Evolutionary conservation across 92 coral and sea anemone species (phyloP), one percentile per base, ranked within the genome.

Genomic region (Parazoanthus swiftii): DNA sequence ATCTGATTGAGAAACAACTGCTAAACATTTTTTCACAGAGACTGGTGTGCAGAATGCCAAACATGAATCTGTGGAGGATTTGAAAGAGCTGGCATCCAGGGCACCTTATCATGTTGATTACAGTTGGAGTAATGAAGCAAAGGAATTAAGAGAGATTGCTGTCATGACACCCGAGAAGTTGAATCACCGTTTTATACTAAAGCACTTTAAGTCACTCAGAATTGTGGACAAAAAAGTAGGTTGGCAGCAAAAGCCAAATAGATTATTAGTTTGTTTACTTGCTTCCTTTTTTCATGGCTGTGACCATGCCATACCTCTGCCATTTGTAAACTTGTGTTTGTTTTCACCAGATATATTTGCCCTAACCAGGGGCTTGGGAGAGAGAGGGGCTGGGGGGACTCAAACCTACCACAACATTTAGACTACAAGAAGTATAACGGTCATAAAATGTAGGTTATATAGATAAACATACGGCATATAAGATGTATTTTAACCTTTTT

Each of bases 221-320:
- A 97, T 97, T 89, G 98, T 97, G n/a, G 98, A 95, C 86, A 95
- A 95, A 89, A 97, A 95, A 94, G 99, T 97, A 90, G 85, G 46
- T 59, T 82, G 36, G 8, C 16, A 13, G 51, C 10, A 48, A 48
- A 48, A 48, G 51, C 51, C 11, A 48, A 7, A 6, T 11, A 48
- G 35, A 77, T 65, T 29, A 85, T 21, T n/a, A 80, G 23, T 1
- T 14, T 6, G 8, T 6, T 58, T 3, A 58, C 66, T 23, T 58
- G 85, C 42, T 79, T 58, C 84, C 42, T 79, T 1, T 58, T 58
- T 58, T 15, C 23, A 1, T 14, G 1, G 2, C 66, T 58, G 23
- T 58, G 23, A 75, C 14, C 33, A 29, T 29, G 33, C 33, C 33
- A 29, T 29, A 29, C 33, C 50, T 43, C 10, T 48, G 51, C 51